Evolutionary conservation across 2,888 invertebrate species (phyloP), one percentile per base, ranked within the genome.

Genomic region (Barypeithes pellucidus): DNA sequence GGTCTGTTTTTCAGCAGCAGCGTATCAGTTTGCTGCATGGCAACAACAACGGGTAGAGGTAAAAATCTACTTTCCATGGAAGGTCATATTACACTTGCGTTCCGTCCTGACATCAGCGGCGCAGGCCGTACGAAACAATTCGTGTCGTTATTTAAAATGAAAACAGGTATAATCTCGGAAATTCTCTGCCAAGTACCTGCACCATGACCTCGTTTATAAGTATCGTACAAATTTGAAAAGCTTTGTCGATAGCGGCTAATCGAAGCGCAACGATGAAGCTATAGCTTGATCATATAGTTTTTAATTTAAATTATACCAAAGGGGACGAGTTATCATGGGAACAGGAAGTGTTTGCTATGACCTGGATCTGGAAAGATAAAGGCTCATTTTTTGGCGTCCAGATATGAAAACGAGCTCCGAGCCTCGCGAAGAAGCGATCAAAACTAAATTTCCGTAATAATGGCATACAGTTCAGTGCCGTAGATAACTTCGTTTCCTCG

Each of bases 41-140:
- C 61, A 43, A 68, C 59, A 60, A 43, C 50, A 20, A 16, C 68
- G 61, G 54, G 61, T 50, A 69, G 67, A 65, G 52, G 39, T 41
- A 65, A 59, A n/a, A 59, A 66, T 72, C 72, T 72, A 50, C 61
- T 66, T 72, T 72, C 72, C 72, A 72, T 61, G 72, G 67, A 72
- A 72, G 72, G 72, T 72, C 69, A 63, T 47, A 63, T 33, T 7
- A 63, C 33, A 62, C 18, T 57, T 57, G 8, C 33, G 33, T 54
- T 54, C 54, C 3, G 63, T 47, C 18, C 29, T 47, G 63, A 47
- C 63, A 63, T 1, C 63, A 63, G 63, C 33, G 63, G 63, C 63
- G 63, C 45, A 33, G 22, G 16, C 18, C 3, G n/a, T 16, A n/a
- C 16, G 22, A 50, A 50, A 50, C n/a, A n/a, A 3, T n/a, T 50